These are phyloP conservation scores for Leptodirus hochenwartii DNA, from an alignment of 2,888 invertebrate species.

Conservation along the genomic window DNA sequence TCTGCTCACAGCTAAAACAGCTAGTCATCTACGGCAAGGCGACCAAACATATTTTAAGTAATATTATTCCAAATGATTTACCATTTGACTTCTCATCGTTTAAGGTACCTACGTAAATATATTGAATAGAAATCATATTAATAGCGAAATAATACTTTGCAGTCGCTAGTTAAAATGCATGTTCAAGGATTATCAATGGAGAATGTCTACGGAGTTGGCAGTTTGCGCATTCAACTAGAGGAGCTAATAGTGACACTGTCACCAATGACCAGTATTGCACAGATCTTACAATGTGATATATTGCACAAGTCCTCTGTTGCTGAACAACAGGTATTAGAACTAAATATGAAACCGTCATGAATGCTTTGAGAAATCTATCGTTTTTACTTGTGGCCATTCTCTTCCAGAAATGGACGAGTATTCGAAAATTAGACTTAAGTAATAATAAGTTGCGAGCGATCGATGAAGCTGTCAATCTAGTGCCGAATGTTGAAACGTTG, in stretches of 20 bases:
- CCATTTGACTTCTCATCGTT: slow-evolving; percentile 70
- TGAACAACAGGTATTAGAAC: slow-evolving; percentile 23
- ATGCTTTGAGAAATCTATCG: not conserved
- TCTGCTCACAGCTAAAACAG: slow-evolving; percentile 56
- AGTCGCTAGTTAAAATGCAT: slow-evolving; percentile 45
- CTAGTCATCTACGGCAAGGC: slow-evolving; percentile 49
- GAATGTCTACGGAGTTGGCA: slow-evolving; percentile 41
- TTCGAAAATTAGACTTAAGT: slow-evolving; percentile 56
- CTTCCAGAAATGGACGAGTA: slow-evolving; percentile 47
- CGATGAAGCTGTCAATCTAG: slow-evolving; percentile 62
- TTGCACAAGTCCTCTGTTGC: slow-evolving; percentile 43
- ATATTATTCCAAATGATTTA: slow-evolving; percentile 64
- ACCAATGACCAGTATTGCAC: slow-evolving; percentile 47
- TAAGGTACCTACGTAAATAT: slow-evolving; percentile 39
- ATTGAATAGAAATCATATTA: not conserved
- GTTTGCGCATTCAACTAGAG: slow-evolving; percentile 42
- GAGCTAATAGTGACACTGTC: slow-evolving; percentile 48
- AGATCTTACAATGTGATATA: slow-evolving; percentile 70
- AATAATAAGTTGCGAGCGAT: slow-evolving; percentile 60
- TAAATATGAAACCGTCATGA: slow-evolving; percentile 7
- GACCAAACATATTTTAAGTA: slow-evolving; percentile 58
- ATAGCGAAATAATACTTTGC: slow-evolving; percentile 12
- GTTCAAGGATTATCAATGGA: slow-evolving; percentile 50
- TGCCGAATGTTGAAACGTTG: slow-evolving; percentile 51
- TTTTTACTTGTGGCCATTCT: slow-evolving; percentile 10